Evolutionary conservation across 2,113 vertebrate genomes (phyloP), one percentile per base, ranked within the genome.

Genomic region (Plestiodon gilberti): DNA sequence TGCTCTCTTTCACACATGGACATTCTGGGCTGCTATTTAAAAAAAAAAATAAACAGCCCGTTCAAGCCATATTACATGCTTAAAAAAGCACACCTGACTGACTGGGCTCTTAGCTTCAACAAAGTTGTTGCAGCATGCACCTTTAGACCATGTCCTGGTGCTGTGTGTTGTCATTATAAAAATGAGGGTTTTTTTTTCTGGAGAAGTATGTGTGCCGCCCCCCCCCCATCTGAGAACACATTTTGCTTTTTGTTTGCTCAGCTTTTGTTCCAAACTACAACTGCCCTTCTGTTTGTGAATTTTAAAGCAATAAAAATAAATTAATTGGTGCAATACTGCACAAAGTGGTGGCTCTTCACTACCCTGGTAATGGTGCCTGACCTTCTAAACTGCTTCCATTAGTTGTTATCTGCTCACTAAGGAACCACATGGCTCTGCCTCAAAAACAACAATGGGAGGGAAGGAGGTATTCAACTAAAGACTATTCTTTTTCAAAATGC

Each of bases 391-490:
- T 13, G 8, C 38, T 75, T 81, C 74, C 28, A 38, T 65, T 14
- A 10, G 70, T 90, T 23, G 20, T 9, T 80, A 7, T 87, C 64
- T 87, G 52, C 30, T 78, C 86, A n/a, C 33, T 87, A 67, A 35
- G 87, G 22, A 48, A 13, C 6, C 38, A 84, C 38, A 6, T 84
- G 15, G 57, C 22, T 83, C 75, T 87, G n/a, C 30, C 85, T 81
- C 67, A 67, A 28, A n/a, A 88, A 69, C 40, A 73, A 30, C 57
- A 86, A 85, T 74, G 22, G 71, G 18, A 2, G 75, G 84, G 67
- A 83, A 78, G 81, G 0, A 17, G 67, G 78, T 69, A n/a, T 6
- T 78, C 80, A 89, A 89, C 65, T 89, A 75, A 18, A 87, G 81
- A 78, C 84, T 86, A 57, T 65, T 84, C 4, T 9, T 57, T 87